Evolutionary conservation across 2,888 invertebrate genomes (phyloP).

Genomic region (Reticulitermes lucifugus): DNA sequence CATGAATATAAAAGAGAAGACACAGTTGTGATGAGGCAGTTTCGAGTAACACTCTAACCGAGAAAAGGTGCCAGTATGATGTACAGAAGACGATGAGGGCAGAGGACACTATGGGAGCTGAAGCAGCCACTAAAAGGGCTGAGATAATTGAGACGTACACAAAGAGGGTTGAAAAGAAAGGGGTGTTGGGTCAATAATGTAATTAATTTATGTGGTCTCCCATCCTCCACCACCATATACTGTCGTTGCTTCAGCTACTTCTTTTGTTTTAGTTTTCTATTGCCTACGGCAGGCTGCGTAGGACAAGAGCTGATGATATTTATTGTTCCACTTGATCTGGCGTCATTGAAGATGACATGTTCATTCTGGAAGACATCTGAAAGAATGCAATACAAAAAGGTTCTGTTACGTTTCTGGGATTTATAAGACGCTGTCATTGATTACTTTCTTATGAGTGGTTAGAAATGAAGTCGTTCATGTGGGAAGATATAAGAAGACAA

Average conservation of each 20-base stretch:
- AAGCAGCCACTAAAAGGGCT: slow-evolving; percentile 42
- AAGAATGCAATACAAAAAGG: background rate
- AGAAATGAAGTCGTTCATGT: background rate
- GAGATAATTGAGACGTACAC: slow-evolving; percentile 50
- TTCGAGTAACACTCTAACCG: no score
- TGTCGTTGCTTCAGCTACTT: background rate
- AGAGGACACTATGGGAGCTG: slow-evolving; percentile 18
- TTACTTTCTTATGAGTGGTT: background rate
- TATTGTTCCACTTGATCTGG: background rate
- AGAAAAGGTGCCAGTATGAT: slow-evolving; percentile 1
- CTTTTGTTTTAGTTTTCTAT: slow-evolving; percentile 23
- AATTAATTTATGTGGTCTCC: slow-evolving; percentile 52
- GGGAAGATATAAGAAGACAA: no score
- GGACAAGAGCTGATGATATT: background rate
- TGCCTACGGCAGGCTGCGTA: slow-evolving; percentile 8
- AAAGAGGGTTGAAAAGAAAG: slow-evolving; percentile 47
- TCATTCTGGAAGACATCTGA: background rate
- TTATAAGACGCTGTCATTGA: slow-evolving; percentile 49
- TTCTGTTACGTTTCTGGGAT: background rate
- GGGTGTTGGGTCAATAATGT: slow-evolving; percentile 45
- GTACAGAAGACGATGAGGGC: background rate
- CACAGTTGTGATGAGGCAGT: background rate
- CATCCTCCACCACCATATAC: background rate
- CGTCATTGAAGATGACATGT: slow-evolving; percentile 2
- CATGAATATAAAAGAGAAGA: no score